Conservation (phyloP, 2,888 invertebrate genomes). For the Dasypogon diadema region DNA sequence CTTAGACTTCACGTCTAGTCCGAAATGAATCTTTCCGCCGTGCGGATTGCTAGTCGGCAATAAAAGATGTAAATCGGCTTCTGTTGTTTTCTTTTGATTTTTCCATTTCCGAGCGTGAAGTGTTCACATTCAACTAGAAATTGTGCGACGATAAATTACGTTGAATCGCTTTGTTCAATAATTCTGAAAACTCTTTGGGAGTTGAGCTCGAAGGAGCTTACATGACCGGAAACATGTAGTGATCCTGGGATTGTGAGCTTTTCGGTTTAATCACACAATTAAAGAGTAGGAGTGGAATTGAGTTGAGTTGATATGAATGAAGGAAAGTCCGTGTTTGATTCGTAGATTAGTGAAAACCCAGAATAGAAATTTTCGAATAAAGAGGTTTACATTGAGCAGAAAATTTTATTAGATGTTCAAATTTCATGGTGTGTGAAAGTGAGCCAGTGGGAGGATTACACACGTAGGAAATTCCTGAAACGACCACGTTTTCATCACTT, state of each 20-base stretch:
- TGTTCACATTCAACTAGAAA: not conserved
- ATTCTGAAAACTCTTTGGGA: not conserved
- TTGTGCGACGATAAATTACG: not conserved
- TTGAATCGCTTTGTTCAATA: not conserved
- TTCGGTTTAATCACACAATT: conserved; percentile 6
- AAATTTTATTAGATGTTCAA: too few relatives aligned
- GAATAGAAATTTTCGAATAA: conserved; percentile 9
- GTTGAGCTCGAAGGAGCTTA: not conserved
- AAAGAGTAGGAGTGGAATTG: conserved; percentile 1
- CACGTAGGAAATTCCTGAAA: not conserved
- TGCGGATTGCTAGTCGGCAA: conserved; percentile 15
- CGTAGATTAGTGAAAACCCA: conserved; percentile 8
- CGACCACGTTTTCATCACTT: not conserved
- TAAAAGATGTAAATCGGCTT: conserved; percentile 24
- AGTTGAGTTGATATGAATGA: not conserved
- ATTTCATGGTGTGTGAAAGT: not conserved
- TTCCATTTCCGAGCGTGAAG: conserved; percentile 28
- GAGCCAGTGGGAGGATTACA: not conserved
- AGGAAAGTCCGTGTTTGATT: not conserved
- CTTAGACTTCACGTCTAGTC: conserved; percentile 15
- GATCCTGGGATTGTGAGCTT: conserved; percentile 34
- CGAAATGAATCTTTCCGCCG: conserved; percentile 32
- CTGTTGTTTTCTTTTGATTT: conserved; percentile 17
- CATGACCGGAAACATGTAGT: conserved; percentile 21
- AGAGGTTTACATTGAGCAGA: too few relatives aligned